Evolutionary conservation across 2,797 vertebrate genomes (phyloP).

Genomic region (Zonotrichia albicollis): DNA sequence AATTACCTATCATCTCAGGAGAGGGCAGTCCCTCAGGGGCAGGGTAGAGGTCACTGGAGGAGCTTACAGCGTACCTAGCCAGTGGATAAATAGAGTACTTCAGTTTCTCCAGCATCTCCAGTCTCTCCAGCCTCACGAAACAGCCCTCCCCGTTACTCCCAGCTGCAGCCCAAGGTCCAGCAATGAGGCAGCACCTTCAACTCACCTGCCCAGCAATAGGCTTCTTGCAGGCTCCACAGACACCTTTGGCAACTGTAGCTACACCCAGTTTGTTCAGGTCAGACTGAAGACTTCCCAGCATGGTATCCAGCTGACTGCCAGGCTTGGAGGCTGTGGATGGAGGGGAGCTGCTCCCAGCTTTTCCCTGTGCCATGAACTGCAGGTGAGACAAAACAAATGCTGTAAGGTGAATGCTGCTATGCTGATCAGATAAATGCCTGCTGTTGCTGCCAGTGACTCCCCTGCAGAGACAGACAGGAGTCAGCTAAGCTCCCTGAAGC

Average conservation of each 20-base stretch:
- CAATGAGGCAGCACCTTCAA: conserved; percentile 28
- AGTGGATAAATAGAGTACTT: conserved; percentile 73
- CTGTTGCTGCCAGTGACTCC: not conserved
- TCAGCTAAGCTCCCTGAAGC: not conserved
- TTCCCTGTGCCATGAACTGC: conserved; percentile 91
- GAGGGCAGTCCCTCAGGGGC: conserved; percentile 72
- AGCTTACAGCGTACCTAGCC: conserved; percentile 72
- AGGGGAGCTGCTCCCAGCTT: conserved; percentile 76
- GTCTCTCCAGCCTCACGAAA: conserved; percentile 54
- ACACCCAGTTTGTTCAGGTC: conserved; percentile 92
- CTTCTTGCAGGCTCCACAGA: conserved; percentile 96
- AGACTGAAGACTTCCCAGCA: conserved; percentile 94
- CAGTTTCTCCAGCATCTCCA: conserved; percentile 69
- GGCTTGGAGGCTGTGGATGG: conserved; percentile 83
- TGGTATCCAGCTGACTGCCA: conserved; percentile 94
- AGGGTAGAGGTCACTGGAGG: conserved; percentile 71
- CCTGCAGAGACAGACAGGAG: not conserved
- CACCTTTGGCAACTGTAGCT: conserved; percentile 92
- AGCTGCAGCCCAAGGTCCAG: conserved; percentile 4
- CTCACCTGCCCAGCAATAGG: conserved; percentile 94
- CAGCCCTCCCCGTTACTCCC: conserved; percentile 8
- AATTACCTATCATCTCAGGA: conserved; percentile 73
- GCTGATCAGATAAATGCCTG: not conserved
- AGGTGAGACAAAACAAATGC: not conserved
- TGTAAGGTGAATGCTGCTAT: not conserved